Base-by-base conservation (phyloP, 2,797 vertebrate genomes). In the Numenius phaeopus region DNA sequence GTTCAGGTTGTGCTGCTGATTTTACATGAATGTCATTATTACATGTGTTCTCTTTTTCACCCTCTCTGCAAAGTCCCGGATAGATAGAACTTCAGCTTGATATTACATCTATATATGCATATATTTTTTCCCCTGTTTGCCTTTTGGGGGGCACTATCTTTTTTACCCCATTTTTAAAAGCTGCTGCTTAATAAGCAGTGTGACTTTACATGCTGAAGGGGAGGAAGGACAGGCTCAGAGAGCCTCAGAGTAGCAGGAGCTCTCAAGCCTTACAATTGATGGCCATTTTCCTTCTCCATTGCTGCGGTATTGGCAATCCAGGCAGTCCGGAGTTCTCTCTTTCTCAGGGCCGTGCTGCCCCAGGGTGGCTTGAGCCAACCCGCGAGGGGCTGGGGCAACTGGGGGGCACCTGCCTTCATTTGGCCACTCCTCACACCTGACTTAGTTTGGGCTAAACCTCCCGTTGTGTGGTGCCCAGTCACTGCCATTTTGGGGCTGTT, bases 271-370 rank as follows among this genome's bases (percentile, higher is more conserved):
- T 57, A 14, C 5, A 22, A n/a, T 52, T 54, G 27, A 39, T 59
- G 54, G 23, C 27, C 9, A 2, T 65, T 70, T 86, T 57, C 30
- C 32, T 73, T n/a, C 20, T 42, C n/a, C 13, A 1, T 62, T 81
- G 67, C 81, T 67, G 70, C 59, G 39, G 42, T 20, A 21, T 59
- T 77, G 47, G 65, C 18, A 62, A 10, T 16, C 58, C 42, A 20
- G 8, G 1, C 5, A 18, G 40, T 59, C 44, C 46, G 0, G 0
- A 49, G 52, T 47, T 12, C 16, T 30, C 19, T 27, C 3, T 72
- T 57, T 49, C 67, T 57, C 32, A 11, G 39, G 23, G 26, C 50
- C 1, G 1, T 0, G 2, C 67, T 66, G 78, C 58, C 47, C 5
- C 23, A 9, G 61, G 47, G 15, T 14, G 11, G 49, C n/a, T 75